Conservation (phyloP, 2,113 vertebrate species). For the Tamias sibiricus region DNA sequence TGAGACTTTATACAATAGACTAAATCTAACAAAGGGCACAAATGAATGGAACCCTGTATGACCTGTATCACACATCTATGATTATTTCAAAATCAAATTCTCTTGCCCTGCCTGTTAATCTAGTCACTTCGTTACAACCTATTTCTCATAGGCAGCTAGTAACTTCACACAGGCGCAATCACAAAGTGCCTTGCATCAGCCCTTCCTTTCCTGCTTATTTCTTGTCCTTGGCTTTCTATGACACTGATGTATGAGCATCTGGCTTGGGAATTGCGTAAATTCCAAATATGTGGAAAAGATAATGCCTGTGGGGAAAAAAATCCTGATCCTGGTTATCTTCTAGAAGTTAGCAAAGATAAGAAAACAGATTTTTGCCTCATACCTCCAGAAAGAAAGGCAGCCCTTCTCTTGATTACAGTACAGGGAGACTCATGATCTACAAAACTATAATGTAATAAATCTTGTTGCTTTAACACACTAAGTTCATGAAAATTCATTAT, state of each 20-base stretch:
- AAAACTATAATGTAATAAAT: neutral
- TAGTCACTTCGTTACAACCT: neutral
- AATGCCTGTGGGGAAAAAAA: neutral
- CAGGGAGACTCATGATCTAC: neutral
- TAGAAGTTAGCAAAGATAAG: neutral
- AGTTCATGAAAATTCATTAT: neutral
- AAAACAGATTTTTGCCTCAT: neutral
- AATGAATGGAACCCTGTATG: neutral
- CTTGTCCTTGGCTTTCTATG: neutral
- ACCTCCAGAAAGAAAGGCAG: neutral
- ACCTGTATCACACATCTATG: neutral
- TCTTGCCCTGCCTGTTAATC: neutral
- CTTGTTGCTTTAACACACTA: neutral
- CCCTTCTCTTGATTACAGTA: neutral
- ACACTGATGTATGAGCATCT: neutral
- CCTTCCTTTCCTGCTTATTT: neutral
- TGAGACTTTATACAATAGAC: neutral
- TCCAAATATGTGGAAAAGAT: neutral
- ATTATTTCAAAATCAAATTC: neutral
- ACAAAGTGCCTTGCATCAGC: no score
- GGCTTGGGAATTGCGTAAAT: neutral
- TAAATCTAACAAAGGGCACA: neutral
- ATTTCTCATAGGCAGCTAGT: no score
- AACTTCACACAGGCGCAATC: no score
- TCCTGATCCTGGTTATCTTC: neutral